A percentile compares a stretch with the other conserved stretches of the same genome.
phyloP scores from a whole-genome alignment of 2,113 vertebrate genomes.

The Muntiacus reevesi region DNA sequence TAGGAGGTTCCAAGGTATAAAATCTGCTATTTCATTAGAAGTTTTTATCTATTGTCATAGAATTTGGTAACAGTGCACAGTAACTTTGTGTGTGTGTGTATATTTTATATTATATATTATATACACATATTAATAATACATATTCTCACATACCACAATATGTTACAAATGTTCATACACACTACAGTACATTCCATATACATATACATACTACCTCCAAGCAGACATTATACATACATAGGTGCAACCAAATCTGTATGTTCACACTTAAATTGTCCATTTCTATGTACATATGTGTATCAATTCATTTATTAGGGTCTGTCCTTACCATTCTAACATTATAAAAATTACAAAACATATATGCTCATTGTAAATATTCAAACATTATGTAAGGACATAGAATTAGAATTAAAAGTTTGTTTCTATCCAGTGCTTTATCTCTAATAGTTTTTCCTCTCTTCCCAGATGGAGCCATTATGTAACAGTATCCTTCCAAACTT shows the following conservation, averaged over 20 bases:
- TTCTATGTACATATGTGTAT: neutral
- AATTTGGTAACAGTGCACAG: neutral
- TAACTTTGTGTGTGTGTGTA: neutral
- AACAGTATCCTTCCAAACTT: neutral
- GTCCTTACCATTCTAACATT: neutral
- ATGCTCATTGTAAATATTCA: neutral
- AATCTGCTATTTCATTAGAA: neutral
- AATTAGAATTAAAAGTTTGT: neutral
- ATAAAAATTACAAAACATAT: neutral
- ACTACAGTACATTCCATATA: neutral
- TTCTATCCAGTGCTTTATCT: neutral
- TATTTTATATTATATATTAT: neutral
- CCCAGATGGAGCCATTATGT: neutral
- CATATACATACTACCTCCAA: neutral
- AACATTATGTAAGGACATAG: neutral
- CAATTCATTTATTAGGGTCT: neutral
- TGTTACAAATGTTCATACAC: neutral
- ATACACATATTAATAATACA: neutral
- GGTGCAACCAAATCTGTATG: neutral
- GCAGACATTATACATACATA: neutral
- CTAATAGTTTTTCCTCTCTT: neutral
- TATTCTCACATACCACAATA: neutral
- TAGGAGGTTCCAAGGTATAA: neutral
- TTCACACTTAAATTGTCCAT: neutral
- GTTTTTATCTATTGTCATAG: neutral